Base-by-base conservation (phyloP, 2,888 invertebrate genomes). In the Drosophila macrospina region DNA sequence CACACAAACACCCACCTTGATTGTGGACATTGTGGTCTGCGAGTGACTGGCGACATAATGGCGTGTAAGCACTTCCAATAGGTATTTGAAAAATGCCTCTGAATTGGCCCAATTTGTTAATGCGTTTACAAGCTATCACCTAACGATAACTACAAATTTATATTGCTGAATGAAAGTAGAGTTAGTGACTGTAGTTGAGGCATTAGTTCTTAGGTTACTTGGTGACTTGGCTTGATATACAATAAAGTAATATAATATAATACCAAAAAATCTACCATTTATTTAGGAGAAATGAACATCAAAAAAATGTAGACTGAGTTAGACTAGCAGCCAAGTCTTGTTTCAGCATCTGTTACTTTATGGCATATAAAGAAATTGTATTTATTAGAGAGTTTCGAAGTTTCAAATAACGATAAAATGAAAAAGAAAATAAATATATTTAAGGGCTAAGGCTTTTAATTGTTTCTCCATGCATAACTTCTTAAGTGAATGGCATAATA, bases 81-180 rank as follows among this genome's bases (percentile, higher is more conserved):
- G 28, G 65, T 20, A 42, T 42, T 13, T 24, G 42, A 11, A 24
- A 10, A 44, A 55, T 36, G n/a, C 16, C 34, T 20, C 36, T 36
- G 36, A 63, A 42, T 44, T 64, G 63, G 65, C 30, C 36, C 50
- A 44, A 64, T 44, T 44, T 44, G 28, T 44, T 42, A 64, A 50
- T 37, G 42, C 34, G 32, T 39, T 37, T 15, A 39, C 28, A 51
- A 39, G 28, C 37, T 39, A 28, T 7, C 51, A 30, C 1, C 15
- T 37, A 24, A 36, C 50, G 26, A 50, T 36, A 50, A 50, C 24
- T 26, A 32, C 4, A 13, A 45, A 1, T 50, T 16, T 26, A 50
- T 13, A 24, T 20, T 28, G 28, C 11, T 10, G 10, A 24, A 6
- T 26, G 11, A 11, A 26, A 10, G 24, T 11, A 24, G 10, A 16